These are phyloP conservation scores for Hypotaenidia okinawae DNA, from an alignment of 2,797 vertebrate genomes.

Conservation along the genomic window DNA sequence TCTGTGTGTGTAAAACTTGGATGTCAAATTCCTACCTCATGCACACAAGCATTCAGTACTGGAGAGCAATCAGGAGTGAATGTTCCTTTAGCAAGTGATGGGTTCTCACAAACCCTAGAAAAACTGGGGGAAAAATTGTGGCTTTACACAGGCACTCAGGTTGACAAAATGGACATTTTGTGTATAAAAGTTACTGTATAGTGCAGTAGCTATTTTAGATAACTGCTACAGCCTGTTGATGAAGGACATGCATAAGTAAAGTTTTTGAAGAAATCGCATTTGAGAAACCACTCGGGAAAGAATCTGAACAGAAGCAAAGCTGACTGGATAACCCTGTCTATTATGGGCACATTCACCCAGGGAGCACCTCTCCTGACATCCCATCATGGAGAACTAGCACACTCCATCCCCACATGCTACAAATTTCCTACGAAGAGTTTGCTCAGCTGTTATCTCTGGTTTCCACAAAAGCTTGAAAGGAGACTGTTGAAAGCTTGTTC, in stretches of 20 bases:
- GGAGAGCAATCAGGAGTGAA: not conserved
- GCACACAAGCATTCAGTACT: not conserved
- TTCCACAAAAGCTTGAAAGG: constrained; percentile 53
- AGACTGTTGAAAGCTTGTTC: constrained; percentile 30
- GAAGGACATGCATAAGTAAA: not conserved
- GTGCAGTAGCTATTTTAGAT: not conserved
- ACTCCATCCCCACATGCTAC: not conserved
- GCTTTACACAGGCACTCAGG: not conserved
- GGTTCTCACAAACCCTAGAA: not conserved
- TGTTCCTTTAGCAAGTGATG: not conserved
- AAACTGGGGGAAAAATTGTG: not conserved
- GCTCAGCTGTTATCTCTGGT: constrained; percentile 51
- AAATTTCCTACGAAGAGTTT: not conserved
- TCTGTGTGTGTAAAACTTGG: not conserved
- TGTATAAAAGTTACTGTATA: not conserved
- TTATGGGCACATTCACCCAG: not conserved
- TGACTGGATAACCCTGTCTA: not conserved
- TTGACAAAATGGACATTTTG: not conserved
- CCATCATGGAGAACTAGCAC: not conserved
- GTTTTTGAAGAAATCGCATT: not conserved
- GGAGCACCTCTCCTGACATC: not conserved
- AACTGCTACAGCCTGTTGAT: not conserved
- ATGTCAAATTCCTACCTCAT: not conserved
- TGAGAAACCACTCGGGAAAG: not conserved
- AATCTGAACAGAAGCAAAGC: not conserved